phyloP scores from a whole-genome alignment of 1,140 invertebrate species.

The Halictus rubicundus region DNA sequence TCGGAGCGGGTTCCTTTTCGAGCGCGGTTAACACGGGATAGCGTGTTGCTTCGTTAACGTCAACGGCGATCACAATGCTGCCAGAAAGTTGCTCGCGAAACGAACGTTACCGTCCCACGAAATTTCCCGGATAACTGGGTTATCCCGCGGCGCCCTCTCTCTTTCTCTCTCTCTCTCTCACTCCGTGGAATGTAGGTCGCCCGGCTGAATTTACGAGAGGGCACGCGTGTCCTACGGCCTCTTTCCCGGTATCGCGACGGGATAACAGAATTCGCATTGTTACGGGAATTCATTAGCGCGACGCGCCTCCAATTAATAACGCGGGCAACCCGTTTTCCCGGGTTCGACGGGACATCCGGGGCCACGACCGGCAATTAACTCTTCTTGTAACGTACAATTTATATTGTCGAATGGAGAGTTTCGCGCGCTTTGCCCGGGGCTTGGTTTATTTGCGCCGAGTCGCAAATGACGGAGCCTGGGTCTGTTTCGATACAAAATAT shows the following conservation, averaged over 20 bases:
- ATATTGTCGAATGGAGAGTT: no score
- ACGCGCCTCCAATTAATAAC: constrained; percentile 29
- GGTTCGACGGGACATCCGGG: neutral
- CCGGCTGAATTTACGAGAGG: constrained; percentile 42
- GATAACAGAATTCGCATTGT: constrained; percentile 2
- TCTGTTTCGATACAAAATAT: no score
- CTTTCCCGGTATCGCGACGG: neutral
- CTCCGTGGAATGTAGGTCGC: constrained; percentile 28
- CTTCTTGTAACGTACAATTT: no score
- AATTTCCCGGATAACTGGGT: constrained; percentile 42
- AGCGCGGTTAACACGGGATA: neutral
- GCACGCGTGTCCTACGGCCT: constrained; percentile 6
- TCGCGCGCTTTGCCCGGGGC: no score
- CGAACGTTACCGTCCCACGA: constrained; percentile 18
- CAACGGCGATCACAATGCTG: constrained; percentile 6
- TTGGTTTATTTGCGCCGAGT: no score
- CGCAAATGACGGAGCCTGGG: no score
- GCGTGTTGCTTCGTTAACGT: constrained; percentile 2
- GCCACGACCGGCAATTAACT: no score
- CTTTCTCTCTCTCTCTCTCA: neutral
- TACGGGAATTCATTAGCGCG: constrained; percentile 7
- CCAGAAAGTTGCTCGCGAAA: constrained; percentile 23
- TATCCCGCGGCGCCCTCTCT: constrained; percentile 16
- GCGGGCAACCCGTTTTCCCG: neutral
- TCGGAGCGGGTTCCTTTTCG: neutral